Conservation (phyloP, 2,888 invertebrate species). For the Neria commutata region DNA sequence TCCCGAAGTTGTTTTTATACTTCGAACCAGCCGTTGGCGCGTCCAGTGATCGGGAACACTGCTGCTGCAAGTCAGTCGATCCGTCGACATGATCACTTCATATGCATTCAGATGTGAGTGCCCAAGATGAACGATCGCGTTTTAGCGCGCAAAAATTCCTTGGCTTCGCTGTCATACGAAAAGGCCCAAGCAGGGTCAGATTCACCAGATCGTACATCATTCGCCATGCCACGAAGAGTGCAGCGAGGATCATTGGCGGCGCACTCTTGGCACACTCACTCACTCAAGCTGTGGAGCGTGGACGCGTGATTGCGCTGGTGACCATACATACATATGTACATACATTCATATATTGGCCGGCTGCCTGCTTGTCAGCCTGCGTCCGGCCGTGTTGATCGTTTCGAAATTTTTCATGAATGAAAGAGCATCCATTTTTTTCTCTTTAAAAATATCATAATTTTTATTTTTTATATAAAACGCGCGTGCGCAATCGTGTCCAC, state of each 20-base stretch:
- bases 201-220: slow-evolving; percentile 16
- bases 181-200: slow-evolving; percentile 15
- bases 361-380: neutral
- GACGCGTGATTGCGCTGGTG: neutral
- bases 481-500: slow-evolving; percentile 11
- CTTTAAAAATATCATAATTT: slow-evolving; percentile 1
- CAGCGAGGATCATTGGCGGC: too few relatives aligned
- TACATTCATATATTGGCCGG: slow-evolving; percentile 2
- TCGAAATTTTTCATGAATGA: slow-evolving; percentile 12
- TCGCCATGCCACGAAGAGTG: neutral
- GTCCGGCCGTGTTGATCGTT: slow-evolving; percentile 3
- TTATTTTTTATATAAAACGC: slow-evolving; percentile 10
- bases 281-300: too few relatives aligned
- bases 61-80: too few relatives aligned
- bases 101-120: too few relatives aligned
- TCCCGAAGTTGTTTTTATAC: neutral
- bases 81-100: slow-evolving; percentile 2
- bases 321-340: slow-evolving; percentile 3
- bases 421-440: neutral
- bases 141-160: neutral
- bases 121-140: too few relatives aligned
- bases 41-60: too few relatives aligned
- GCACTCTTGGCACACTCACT: too few relatives aligned
- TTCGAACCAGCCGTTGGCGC: neutral
- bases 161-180: slow-evolving; percentile 1